Evolutionary conservation across 2,888 invertebrate species (phyloP).

Genomic region (Ophion obscuratus): DNA sequence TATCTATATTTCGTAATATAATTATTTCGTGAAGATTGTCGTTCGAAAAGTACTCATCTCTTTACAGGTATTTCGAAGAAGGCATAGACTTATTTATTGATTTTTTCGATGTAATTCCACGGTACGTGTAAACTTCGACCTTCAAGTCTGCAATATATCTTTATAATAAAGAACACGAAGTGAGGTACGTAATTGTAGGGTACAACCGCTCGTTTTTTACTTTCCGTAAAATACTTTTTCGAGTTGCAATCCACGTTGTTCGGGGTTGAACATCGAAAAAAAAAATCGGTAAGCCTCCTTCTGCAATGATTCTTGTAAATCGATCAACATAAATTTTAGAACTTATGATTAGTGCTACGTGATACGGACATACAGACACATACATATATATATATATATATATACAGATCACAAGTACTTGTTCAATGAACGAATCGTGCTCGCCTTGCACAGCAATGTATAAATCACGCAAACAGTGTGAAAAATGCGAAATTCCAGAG

Average conservation of each 20-base stretch:
- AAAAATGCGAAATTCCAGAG: constrained; percentile 10
- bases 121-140: not conserved
- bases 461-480: constrained; percentile 47
- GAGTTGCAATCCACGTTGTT: not conserved
- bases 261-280: not conserved
- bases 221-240: no score
- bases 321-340: constrained; percentile 21
- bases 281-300: not conserved
- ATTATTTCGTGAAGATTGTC: not conserved
- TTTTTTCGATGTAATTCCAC: not conserved
- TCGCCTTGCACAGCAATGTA: constrained; percentile 54
- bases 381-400: constrained; percentile 25
- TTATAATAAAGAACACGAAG: not conserved
- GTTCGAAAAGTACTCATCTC: constrained; percentile 7
- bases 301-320: constrained; percentile 1
- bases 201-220: no score
- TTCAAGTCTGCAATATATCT: no score
- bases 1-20: not conserved
- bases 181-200: no score
- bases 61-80: not conserved
- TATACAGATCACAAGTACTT: constrained; percentile 23
- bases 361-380: constrained; percentile 28
- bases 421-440: constrained; percentile 55
- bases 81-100: not conserved
- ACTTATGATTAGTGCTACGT: constrained; percentile 54